Percentiles rank a stretch among this genome's conserved stretches.
These are phyloP conservation scores for Perizoma flavofasciatum DNA, from an alignment of 2,888 invertebrate genomes.

Conservation along the genomic window DNA sequence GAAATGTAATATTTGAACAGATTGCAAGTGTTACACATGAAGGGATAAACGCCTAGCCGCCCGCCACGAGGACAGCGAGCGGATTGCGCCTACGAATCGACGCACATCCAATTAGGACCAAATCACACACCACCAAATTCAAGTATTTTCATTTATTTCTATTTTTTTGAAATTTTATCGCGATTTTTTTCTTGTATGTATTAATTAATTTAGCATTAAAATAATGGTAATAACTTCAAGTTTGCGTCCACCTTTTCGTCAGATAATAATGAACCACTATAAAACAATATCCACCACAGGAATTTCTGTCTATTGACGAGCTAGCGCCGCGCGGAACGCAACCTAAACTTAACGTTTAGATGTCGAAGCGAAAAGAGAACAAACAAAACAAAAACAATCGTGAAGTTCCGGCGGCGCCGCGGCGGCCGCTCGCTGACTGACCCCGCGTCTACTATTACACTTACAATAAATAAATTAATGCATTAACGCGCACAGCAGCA, in stretches of 20 bases:
- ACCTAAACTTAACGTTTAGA: slow-evolving; percentile 62
- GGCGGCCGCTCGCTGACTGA: slow-evolving; percentile 39
- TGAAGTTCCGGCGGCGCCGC: slow-evolving; percentile 65
- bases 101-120: slow-evolving; percentile 59
- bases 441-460: slow-evolving; percentile 37
- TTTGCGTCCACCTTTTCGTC: slow-evolving; percentile 75
- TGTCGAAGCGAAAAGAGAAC: slow-evolving; percentile 77
- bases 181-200: slow-evolving; percentile 66
- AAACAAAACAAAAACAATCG: slow-evolving; percentile 79
- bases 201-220: slow-evolving; percentile 83
- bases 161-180: slow-evolving; percentile 73
- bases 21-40: slow-evolving; percentile 74
- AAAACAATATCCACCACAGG: slow-evolving; percentile 64
- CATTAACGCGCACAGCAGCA: slow-evolving; percentile 40
- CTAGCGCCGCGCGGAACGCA: slow-evolving; percentile 61
- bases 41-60: slow-evolving; percentile 49
- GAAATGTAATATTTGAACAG: slow-evolving; percentile 60
- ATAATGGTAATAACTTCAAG: slow-evolving; percentile 79
- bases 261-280: slow-evolving; percentile 61
- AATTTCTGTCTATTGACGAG: slow-evolving; percentile 62
- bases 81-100: slow-evolving; percentile 37
- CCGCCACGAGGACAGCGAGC: slow-evolving; percentile 32
- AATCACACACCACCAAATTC: slow-evolving; percentile 81
- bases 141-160: slow-evolving; percentile 81
- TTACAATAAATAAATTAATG: slow-evolving; percentile 58